Evolutionary conservation across 2,888 invertebrate species (phyloP), one percentile per base, ranked within the genome.

Genomic region (Synanthedon myopaeformis): DNA sequence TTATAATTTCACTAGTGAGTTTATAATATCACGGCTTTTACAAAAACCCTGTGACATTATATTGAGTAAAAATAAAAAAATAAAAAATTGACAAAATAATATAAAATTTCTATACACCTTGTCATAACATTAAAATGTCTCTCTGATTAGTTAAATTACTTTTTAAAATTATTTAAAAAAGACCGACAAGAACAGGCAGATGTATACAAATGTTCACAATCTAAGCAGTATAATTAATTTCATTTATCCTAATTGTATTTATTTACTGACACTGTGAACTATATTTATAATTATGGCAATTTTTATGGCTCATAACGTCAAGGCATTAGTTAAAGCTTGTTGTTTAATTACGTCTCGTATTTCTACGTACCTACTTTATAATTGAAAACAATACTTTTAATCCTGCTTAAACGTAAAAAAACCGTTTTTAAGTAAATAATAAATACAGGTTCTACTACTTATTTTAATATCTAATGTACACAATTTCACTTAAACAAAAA

Each of bases 261-360:
- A 23, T 23, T 23, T 35, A 35, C 35, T 35, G 35, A 35, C 35
- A 10, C 8, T 35, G 42, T 42, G 65, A 65, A 66, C 70, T 69
- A 64, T 23, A 69, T 54, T 56, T 61, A 64, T 65, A 72, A 74
- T 52, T 74, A 82, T 79, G 79, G 82, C 82, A 72, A 58, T 28
- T 52, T 49, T 28, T 53, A 58, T 58, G 57, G 57, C 75, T 70
- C 61, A 61, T 62, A 62, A 63, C 72, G 72, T 74, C 72, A 70
- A 76, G 74, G 71, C 60, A 76, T 75, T 73, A 74, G 70, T 82
- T 82, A 82, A 82, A 83, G 82, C 81, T 82, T 66, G 72, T 42
- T 11, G 35, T 42, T 12, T 19, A 49, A 12, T 49, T 14, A 45
- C 45, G 8, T 45, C 11, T 45, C 14, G 14, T n/a, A 45, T 14